Percentiles rank a stretch among this genome's conserved stretches.
Conservation (phyloP, 2,113 vertebrate species). For the Trinectes maculatus region DNA sequence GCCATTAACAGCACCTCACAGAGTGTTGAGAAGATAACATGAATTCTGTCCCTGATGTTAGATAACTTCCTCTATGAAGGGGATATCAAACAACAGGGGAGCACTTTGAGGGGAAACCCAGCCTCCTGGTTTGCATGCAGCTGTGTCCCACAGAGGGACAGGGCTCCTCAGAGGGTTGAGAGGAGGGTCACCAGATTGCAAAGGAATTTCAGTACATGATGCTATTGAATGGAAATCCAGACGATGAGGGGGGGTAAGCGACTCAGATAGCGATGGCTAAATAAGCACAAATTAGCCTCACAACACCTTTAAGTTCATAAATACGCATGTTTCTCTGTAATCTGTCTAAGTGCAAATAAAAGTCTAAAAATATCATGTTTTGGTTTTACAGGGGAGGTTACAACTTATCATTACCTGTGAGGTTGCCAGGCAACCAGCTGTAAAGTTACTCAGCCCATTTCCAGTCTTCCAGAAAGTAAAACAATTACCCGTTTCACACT, state of each 20-base stretch:
- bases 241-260: too few relatives aligned
- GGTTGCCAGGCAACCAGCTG: not conserved
- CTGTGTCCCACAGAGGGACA: slow-evolving; percentile 31
- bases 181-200: slow-evolving; percentile 24
- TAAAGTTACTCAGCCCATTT: not conserved
- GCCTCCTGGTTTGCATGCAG: slow-evolving; percentile 35
- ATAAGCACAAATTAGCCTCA: not conserved
- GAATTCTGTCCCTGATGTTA: slow-evolving; percentile 15
- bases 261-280: too few relatives aligned
- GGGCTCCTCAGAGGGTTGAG: slow-evolving; percentile 29
- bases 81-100: slow-evolving; percentile 32
- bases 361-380: not conserved
- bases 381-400: too few relatives aligned
- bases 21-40: not conserved
- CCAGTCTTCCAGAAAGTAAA: not conserved
- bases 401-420: too few relatives aligned
- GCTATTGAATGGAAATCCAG: not conserved
- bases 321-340: not conserved
- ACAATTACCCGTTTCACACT: too few relatives aligned
- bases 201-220: not conserved
- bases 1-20: slow-evolving; percentile 51
- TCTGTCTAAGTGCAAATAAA: not conserved
- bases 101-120: slow-evolving; percentile 40
- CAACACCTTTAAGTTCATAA: not conserved
- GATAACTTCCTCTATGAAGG: slow-evolving; percentile 12